Evolutionary conservation across 2,113 vertebrate genomes (phyloP).

Genomic region (Varanus salvator): DNA sequence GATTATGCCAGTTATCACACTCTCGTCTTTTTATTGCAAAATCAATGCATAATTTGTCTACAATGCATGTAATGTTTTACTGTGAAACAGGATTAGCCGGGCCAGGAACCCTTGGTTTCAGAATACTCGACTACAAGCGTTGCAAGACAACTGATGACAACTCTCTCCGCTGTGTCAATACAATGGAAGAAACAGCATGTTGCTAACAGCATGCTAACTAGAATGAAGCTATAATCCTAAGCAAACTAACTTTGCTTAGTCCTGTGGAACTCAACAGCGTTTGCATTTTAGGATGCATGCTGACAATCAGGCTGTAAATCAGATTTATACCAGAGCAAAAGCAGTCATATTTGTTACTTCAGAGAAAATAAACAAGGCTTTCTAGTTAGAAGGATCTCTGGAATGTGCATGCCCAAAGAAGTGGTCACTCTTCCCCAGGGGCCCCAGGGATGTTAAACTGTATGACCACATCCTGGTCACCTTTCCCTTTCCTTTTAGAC

Average conservation of each 20-base stretch:
- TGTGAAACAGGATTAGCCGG: background rate
- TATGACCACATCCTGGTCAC: slow-evolving; percentile 16
- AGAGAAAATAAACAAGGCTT: slow-evolving; percentile 1
- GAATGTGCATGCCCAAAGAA: background rate
- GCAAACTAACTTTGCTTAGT: background rate
- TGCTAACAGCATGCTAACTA: background rate
- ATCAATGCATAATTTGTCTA: background rate
- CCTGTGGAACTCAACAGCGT: background rate
- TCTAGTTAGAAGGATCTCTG: slow-evolving; percentile 10
- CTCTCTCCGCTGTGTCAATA: too few species aligned
- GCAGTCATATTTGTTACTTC: background rate
- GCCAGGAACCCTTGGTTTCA: background rate
- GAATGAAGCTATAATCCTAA: background rate
- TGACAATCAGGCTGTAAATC: background rate
- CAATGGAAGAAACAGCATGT: background rate
- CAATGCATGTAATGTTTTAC: background rate
- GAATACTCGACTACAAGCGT: background rate
- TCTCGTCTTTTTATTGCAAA: background rate
- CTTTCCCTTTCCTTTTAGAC: background rate
- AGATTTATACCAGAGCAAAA: background rate
- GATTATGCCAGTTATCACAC: background rate
- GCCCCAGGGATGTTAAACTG: background rate
- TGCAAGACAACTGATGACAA: too few species aligned
- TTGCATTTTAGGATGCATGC: background rate
- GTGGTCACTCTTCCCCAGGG: background rate